phyloP scores from a whole-genome alignment of 2,888 invertebrate genomes.

The Eilema caniola region DNA sequence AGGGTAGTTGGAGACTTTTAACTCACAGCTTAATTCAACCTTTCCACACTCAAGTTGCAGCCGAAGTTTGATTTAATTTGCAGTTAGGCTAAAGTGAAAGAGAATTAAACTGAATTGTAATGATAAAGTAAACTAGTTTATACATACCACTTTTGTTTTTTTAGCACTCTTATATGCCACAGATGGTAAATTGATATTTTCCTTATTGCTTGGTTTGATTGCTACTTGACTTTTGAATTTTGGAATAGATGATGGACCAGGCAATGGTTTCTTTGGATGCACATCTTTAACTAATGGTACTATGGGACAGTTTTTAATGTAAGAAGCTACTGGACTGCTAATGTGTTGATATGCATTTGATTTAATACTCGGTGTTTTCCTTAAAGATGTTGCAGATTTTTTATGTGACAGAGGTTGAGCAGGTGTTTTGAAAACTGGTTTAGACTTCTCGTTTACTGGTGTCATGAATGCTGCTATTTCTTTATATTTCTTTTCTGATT shows the following conservation, averaged over 20 bases:
- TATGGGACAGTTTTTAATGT: conserved; percentile 72
- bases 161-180: conserved; percentile 74
- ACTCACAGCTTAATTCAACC: too few species aligned
- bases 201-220: conserved; percentile 59
- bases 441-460: conserved; percentile 41
- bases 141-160: conserved; percentile 68
- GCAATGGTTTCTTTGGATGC: conserved; percentile 67
- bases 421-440: conserved; percentile 65
- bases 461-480: conserved; percentile 34
- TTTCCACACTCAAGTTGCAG: too few species aligned
- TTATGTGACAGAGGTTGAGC: conserved; percentile 53
- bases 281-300: conserved; percentile 70
- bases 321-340: conserved; percentile 75
- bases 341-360: conserved; percentile 68
- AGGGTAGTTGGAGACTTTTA: too few species aligned
- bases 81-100: too few species aligned
- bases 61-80: too few species aligned
- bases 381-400: conserved; percentile 55
- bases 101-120: too few species aligned
- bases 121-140: neutral
- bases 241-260: conserved; percentile 65
- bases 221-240: conserved; percentile 55
- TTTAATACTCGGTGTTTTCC: conserved; percentile 58
- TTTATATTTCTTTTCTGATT: conserved; percentile 34
- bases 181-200: conserved; percentile 67